A percentile compares a stretch with the other conserved stretches of the same genome.
phyloP scores from a whole-genome alignment of 2,888 invertebrate genomes.

The Caenorhabditis sulstoni region DNA sequence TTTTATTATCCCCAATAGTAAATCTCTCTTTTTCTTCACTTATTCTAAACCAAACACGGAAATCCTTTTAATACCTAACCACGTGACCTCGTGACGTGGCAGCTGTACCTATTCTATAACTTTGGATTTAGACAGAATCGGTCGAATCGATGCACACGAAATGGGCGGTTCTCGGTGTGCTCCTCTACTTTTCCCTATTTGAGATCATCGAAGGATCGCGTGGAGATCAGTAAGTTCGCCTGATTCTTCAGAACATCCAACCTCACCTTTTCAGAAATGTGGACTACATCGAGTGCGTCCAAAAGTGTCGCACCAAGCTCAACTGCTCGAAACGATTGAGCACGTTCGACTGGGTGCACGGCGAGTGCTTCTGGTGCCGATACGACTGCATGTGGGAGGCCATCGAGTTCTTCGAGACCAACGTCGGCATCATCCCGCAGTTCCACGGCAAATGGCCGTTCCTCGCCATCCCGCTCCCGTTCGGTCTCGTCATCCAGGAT shows the following conservation, averaged over 20 bases:
- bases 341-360: conserved; percentile 43
- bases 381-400: conserved; percentile 76
- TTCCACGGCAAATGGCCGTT: conserved; percentile 79
- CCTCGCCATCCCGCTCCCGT: conserved; percentile 61
- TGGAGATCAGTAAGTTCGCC: conserved; percentile 35
- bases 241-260: not conserved
- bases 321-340: conserved; percentile 31
- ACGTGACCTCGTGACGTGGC: no score
- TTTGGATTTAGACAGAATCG: no score
- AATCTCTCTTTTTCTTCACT: no score
- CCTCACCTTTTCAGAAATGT: conserved; percentile 31
- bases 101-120: no score
- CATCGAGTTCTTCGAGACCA: conserved; percentile 61
- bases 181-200: not conserved
- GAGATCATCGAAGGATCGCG: conserved; percentile 14
- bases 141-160: no score
- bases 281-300: conserved; percentile 19
- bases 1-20: no score
- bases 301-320: conserved; percentile 17
- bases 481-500: conserved; percentile 66
- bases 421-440: conserved; percentile 65
- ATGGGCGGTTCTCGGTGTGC: not conserved
- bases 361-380: conserved; percentile 69
- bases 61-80: no score
- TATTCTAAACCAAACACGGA: no score